Base-by-base conservation (phyloP, 1,140 invertebrate species). In the Diuraphis noxia region DNA sequence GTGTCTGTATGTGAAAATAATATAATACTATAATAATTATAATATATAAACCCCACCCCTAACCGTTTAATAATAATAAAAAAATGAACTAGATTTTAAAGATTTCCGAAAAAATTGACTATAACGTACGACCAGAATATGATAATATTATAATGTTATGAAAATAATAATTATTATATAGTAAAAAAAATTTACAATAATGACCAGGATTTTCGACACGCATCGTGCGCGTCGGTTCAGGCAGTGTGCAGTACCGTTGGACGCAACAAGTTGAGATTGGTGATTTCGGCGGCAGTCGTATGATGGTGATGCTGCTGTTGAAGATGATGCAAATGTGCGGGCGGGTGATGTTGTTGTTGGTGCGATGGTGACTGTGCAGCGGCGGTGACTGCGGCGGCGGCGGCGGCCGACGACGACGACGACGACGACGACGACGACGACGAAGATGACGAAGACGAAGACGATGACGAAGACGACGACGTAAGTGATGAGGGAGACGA, bases 401-500 rank as follows among this genome's bases (percentile, higher is more conserved):
- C 23, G 72, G 40, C 34, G 2, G 77, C 13, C 1, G 77, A 30
- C 43, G 36, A 38, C 10, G 85, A 40, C 36, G 86, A 36, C 23
- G 86, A 10, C 34, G 85, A 56, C 25, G 34, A 25, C 0, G n/a
- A 79, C 36, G 81, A 34, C 92, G 41, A 93, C 94, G 92, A 40
- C 4, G 85, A 86, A 9, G 87, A 36, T 1, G 41, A 49, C 36
- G 85, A 25, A 34, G 85, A 36, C 19, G 46, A 52, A 5, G 82
- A 85, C 30, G 77, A n/a, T 17, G 52, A 84, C 25, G 43, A n/a
- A 92, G 43, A 49, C n/a, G 85, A 56, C 40, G 81, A 36, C 43
- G 85, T 30, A 10, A 52, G 30, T 8, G 85, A 56, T 8, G 84
- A 46, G 30, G 87, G 34, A 13, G 56, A 85, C 17, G 46, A 1